phyloP scores from a whole-genome alignment of 2,888 invertebrate species.

The Drosophila lacicola region DNA sequence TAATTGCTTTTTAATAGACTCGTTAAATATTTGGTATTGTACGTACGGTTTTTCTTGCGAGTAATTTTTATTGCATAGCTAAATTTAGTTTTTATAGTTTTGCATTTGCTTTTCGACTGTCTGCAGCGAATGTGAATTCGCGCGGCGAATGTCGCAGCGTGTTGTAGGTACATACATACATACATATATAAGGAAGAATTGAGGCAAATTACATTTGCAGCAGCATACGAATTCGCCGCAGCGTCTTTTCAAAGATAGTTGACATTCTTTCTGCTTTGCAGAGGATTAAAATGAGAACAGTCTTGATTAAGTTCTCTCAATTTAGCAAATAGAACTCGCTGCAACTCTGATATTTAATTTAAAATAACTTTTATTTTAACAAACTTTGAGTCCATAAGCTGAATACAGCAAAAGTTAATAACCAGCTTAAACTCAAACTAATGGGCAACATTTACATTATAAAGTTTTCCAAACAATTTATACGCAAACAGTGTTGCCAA shows the following conservation, averaged over 20 bases:
- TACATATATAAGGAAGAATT: too few species aligned
- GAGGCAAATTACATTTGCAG: constrained; percentile 2
- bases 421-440: too few species aligned
- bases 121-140: too few species aligned
- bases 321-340: not conserved
- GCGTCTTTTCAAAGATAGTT: not conserved
- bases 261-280: not conserved
- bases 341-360: too few species aligned
- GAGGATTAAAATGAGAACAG: too few species aligned
- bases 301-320: not conserved
- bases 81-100: constrained; percentile 38
- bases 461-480: not conserved
- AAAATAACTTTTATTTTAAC: too few species aligned
- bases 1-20: constrained; percentile 4
- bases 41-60: constrained; percentile 22
- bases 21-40: constrained; percentile 35
- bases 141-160: not conserved
- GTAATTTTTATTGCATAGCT: constrained; percentile 28
- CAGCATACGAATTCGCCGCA: constrained; percentile 9
- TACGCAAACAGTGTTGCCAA: not conserved
- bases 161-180: too few species aligned
- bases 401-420: not conserved
- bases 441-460: not conserved
- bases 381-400: not conserved
- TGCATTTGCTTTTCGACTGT: too few species aligned